Evolutionary conservation across 2,888 invertebrate species (phyloP).

Genomic region (Tiphia femorata): DNA sequence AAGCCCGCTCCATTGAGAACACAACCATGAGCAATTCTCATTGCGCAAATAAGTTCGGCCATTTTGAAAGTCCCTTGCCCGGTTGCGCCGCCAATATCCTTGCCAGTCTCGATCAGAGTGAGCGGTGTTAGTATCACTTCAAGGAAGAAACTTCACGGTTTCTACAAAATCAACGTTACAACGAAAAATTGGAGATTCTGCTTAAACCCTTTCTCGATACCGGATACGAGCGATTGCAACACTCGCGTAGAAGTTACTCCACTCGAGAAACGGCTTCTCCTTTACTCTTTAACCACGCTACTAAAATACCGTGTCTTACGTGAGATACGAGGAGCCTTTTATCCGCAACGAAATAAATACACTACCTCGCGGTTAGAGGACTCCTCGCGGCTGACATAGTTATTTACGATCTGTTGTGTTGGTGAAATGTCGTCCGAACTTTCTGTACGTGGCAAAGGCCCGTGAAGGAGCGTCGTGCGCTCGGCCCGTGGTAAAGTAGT

Average conservation of each 20-base stretch:
- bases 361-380: neutral
- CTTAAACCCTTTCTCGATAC: too few species aligned
- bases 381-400: slow-evolving; percentile 34
- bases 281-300: neutral
- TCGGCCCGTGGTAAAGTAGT: slow-evolving; percentile 18
- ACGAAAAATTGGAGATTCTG: too few species aligned
- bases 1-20: too few species aligned
- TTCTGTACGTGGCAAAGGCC: slow-evolving; percentile 52
- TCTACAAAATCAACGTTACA: too few species aligned
- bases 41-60: slow-evolving; percentile 8
- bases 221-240: too few species aligned
- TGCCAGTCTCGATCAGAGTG: neutral
- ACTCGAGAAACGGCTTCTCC: neutral
- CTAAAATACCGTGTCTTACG: too few species aligned
- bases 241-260: neutral
- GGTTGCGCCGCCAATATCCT: slow-evolving; percentile 6
- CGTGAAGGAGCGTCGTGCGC: slow-evolving; percentile 53
- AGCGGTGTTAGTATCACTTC: neutral
- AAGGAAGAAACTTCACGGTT: too few species aligned
- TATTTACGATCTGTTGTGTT: slow-evolving; percentile 49
- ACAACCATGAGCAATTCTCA: too few species aligned
- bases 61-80: slow-evolving; percentile 27
- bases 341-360: too few species aligned
- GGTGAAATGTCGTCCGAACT: slow-evolving; percentile 53
- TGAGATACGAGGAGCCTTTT: too few species aligned